Evolutionary conservation across 1,140 invertebrate species (phyloP).

Genomic region (Delia radicum): DNA sequence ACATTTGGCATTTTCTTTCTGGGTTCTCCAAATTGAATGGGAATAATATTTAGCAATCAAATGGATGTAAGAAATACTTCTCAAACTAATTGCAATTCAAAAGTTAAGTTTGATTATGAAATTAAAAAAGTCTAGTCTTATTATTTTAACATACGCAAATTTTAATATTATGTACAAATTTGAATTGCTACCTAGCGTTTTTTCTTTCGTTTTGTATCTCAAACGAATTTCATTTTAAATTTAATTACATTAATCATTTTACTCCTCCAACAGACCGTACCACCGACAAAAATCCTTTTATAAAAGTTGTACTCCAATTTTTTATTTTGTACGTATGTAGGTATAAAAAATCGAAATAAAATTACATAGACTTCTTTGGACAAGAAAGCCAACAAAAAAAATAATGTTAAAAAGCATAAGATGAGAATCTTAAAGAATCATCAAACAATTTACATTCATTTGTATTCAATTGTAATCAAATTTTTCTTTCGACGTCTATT

Average conservation of each 20-base stretch:
- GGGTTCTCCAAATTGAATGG: too few species aligned
- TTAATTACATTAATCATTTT: neutral
- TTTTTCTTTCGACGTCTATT: neutral
- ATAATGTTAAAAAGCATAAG: neutral
- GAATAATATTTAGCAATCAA: too few species aligned
- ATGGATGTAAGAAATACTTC: too few species aligned
- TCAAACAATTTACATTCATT: slow-evolving; percentile 23
- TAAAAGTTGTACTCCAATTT: too few species aligned
- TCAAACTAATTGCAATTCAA: too few species aligned
- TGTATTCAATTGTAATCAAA: slow-evolving; percentile 24
- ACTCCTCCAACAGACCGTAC: neutral
- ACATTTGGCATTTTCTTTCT: too few species aligned
- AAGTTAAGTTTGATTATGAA: too few species aligned
- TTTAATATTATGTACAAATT: too few species aligned
- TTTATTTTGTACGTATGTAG: too few species aligned
- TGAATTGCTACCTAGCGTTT: neutral
- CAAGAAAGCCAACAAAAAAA: neutral
- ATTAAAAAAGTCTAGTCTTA: too few species aligned
- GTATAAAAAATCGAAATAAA: neutral
- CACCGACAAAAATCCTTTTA: neutral
- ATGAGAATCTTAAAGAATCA: slow-evolving; percentile 16
- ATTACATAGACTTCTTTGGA: neutral
- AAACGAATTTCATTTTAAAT: neutral
- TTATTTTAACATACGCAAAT: too few species aligned
- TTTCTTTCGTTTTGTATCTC: neutral